Evolutionary conservation across 2,797 vertebrate species (phyloP), one percentile per base, ranked within the genome.

Genomic region (Tinamus major): DNA sequence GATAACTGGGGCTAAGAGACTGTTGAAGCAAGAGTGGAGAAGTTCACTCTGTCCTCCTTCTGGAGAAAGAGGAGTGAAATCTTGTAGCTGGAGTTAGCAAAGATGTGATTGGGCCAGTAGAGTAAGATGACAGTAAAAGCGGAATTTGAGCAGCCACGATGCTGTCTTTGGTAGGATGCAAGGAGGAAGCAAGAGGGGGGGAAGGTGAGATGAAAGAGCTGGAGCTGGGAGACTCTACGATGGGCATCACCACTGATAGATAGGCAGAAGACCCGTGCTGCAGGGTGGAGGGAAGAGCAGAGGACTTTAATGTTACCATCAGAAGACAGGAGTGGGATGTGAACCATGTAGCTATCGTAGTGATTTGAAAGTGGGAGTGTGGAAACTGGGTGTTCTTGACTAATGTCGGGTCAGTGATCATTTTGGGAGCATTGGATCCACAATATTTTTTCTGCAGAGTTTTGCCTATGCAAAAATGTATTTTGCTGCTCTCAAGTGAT

Each of bases 221-320:
- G 26, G 44, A 49, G 9, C 14, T 74, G n/a, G 33, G 44, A 69
- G 65, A 18, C 31, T 64, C 24, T 13, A 20, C 27, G 44, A n/a
- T 78, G 51, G 23, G 24, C 39, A 29, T 69, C 29, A 11, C 1
- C 1, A 10, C 8, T 15, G 19, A 35, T 3, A 7, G 68, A 31
- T 62, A 33, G 37, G 19, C 31, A 42, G 72, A 67, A 75, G 10
- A 35, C 46, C 59, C 61, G 7, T 33, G 10, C 35, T 70, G 31
- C 24, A 37, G 46, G 29, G 16, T 62, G 37, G 35, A 77, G 55
- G 29, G 27, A 65, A 53, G 55, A 58, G 62, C 49, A 74, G 62
- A 78, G 51, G 42, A 9, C 24, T 87, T 63, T 31, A 48, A 44
- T 0, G 0, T 53, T 59, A 33, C n/a, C 14, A 3, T 6, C 10